Base-by-base conservation (phyloP, 2,113 vertebrate genomes). In the Tragulus kanchil region DNA sequence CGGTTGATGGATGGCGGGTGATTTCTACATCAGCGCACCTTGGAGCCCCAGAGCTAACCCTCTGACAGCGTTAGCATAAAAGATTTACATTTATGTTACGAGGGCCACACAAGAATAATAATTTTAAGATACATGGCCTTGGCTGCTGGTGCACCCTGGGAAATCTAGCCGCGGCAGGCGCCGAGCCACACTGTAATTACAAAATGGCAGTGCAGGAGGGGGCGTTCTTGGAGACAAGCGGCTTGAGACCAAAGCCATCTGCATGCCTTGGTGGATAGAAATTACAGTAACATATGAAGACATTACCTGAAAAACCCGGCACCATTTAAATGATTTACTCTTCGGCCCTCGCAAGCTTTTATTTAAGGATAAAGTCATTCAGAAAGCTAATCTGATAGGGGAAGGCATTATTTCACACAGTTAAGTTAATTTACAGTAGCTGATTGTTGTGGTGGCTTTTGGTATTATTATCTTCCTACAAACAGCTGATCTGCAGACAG, bases 351-450 rank as follows among this genome's bases (percentile, higher is more conserved):
- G 99, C 98, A 99, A 98, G 98, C 98, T 99, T 99, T 99, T 99
- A 99, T 99, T 99, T 99, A 99, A 98, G 98, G 98, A 99, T 99
- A 99, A 99, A 99, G 98, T 99, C 98, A 98, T 99, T 99, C 98
- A 98, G 98, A 98, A 98, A 98, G 98, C 98, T 99, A 99, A 99
- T 99, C 99, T 99, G 99, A 99, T 99, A 98, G 96, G 98, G 98
- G 98, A 98, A 98, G 98, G 98, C 98, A 98, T 98, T 98, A 98
- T 98, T 99, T 99, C 99, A 99, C 98, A 98, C 98, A 98, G 98
- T 99, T 99, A 99, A 99, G 99, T 99, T 99, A 99, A 99, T 99
- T 99, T 99, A 99, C 98, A 98, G 98, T 98, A 98, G 98, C 98
- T 98, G 98, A 98, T 99, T 98, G 98, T 99, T 99, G 98, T 98